Evolutionary conservation across 2,113 vertebrate genomes (phyloP), one percentile per base, ranked within the genome.

Genomic region (Gavia stellata): DNA sequence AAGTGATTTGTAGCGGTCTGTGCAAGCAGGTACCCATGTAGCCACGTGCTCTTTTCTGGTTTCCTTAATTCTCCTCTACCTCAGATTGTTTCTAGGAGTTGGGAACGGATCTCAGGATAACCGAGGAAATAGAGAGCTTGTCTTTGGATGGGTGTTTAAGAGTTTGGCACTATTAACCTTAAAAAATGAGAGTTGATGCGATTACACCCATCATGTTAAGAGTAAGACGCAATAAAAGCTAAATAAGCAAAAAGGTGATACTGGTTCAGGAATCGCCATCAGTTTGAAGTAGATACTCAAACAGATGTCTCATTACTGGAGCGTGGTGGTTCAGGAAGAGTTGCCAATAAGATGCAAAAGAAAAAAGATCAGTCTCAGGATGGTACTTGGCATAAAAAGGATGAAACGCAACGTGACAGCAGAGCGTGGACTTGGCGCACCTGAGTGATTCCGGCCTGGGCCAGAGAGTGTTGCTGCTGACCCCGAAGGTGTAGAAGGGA

Each of bases 391-490:
- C 59, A 40, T 18, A 38, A 53, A 53, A 45, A 34, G 66, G 28
- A 23, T 19, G 40, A 47, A 45, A 59, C 47, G 25, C 6, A 33
- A 3, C 0, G 14, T 47, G 24, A 18, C 10, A 59, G 44, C 47
- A 70, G 55, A 18, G 7, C 2, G 3, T 40, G 45, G 29, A 7
- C 14, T 42, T 31, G 29, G 18, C 36, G 47, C 1, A 0, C 6
- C 29, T 19, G 18, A 47, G 25, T 20, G 18, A 36, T 17, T 52
- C 45, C 1, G 2, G 34, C 38, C 45, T 24, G 16, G 24, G 25
- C 14, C 11, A 34, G 25, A 49, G 14, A 36, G 4, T 16, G 12
- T 59, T 0, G 0, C 44, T 58, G 44, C 71, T 71, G 56, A 31
- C 38, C 45, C 29, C 3, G 3, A 23, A 52, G 24, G 18, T 15